Evolutionary conservation across 2,797 vertebrate genomes (phyloP).

Genomic region (Calcarius lapponicus): DNA sequence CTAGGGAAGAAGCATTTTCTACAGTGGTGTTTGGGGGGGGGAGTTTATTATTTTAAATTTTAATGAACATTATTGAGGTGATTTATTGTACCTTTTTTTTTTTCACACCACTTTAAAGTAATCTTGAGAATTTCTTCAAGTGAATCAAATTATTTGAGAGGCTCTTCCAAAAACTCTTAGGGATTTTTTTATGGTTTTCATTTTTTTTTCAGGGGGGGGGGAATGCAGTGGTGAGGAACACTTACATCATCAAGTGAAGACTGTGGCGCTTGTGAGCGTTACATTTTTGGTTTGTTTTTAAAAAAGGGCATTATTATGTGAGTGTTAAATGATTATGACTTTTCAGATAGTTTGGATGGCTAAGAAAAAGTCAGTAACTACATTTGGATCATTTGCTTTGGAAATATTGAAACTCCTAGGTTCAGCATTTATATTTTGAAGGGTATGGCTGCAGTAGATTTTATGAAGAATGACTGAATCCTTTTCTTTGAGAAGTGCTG

Average conservation of each 20-base stretch:
- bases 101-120: neutral
- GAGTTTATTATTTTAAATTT: neutral
- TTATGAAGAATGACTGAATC: slow-evolving; percentile 42
- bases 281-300: neutral
- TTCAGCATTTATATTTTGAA: slow-evolving; percentile 53
- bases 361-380: neutral
- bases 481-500: slow-evolving; percentile 59
- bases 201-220: neutral
- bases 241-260: neutral
- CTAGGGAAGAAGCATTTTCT: neutral
- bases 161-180: neutral
- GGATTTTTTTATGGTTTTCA: neutral
- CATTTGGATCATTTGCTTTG: slow-evolving; percentile 14
- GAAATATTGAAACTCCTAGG: slow-evolving; percentile 13
- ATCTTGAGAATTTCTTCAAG: neutral
- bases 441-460: slow-evolving; percentile 56
- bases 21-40: neutral
- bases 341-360: neutral
- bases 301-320: neutral
- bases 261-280: neutral
- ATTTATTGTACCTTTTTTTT: neutral
- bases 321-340: neutral
- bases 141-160: neutral
- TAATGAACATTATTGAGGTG: neutral
- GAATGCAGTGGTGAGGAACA: neutral